Evolutionary conservation across 1,140 invertebrate species (phyloP).

Genomic region (Drosophila ficusphila): DNA sequence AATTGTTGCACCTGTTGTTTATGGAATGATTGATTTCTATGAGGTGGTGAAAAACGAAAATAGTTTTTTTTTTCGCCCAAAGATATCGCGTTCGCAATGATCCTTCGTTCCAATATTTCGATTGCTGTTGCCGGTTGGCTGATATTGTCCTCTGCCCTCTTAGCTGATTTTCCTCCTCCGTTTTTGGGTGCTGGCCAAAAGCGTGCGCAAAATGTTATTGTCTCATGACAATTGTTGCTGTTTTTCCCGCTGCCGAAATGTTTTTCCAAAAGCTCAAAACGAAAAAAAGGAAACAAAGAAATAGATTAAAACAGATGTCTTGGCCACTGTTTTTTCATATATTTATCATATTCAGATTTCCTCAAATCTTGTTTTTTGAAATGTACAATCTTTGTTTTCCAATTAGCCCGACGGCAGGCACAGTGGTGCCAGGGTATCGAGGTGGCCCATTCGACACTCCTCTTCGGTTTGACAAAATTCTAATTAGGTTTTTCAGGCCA

Average conservation of each 20-base stretch:
- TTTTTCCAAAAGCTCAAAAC: slow-evolving; percentile 67
- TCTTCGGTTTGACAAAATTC: slow-evolving; percentile 26
- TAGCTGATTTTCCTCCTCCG: not conserved
- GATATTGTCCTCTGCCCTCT: slow-evolving; percentile 24
- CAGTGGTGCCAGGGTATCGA: slow-evolving; percentile 19
- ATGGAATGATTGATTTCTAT: slow-evolving; percentile 44
- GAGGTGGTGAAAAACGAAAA: slow-evolving; percentile 25
- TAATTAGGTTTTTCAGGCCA: slow-evolving; percentile 48
- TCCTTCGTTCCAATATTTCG: slow-evolving; percentile 6
- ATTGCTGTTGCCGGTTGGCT: slow-evolving; percentile 8
- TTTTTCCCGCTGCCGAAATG: slow-evolving; percentile 37
- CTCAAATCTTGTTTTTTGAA: slow-evolving; percentile 16
- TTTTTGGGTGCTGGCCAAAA: slow-evolving; percentile 68
- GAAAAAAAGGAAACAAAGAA: slow-evolving; percentile 16
- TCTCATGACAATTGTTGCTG: slow-evolving; percentile 39
- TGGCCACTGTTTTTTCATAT: slow-evolving; percentile 34
- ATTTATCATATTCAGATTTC: slow-evolving; percentile 53
- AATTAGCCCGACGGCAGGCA: slow-evolving; percentile 56
- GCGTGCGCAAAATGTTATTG: slow-evolving; percentile 80
- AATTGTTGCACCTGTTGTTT: slow-evolving; percentile 55
- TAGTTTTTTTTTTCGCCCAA: slow-evolving; percentile 13
- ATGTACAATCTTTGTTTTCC: slow-evolving; percentile 31
- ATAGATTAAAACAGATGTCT: slow-evolving; percentile 26
- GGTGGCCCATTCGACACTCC: slow-evolving; percentile 28
- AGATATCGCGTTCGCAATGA: slow-evolving; percentile 45